A percentile compares a stretch with the other conserved stretches of the same genome.
These are phyloP conservation scores for Drosophila insularis DNA, from an alignment of 1,140 invertebrate genomes.

Conservation along the genomic window DNA sequence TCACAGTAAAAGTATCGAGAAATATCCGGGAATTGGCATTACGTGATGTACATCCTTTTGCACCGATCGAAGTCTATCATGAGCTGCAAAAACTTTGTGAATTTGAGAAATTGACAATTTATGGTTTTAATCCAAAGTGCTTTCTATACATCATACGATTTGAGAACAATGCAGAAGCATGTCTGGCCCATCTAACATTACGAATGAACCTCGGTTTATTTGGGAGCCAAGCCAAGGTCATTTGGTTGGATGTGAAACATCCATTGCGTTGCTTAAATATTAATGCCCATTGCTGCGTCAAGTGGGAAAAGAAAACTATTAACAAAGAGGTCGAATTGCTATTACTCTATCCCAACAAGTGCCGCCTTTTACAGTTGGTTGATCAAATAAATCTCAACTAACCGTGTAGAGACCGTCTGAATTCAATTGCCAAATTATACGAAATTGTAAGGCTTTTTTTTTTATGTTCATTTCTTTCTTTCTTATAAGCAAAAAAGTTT, in stretches of 20 bases:
- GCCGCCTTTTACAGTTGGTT: slow-evolving; percentile 15
- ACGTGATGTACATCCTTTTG: not conserved
- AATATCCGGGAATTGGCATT: slow-evolving; percentile 37
- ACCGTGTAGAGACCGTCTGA: no score
- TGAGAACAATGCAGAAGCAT: slow-evolving; percentile 48
- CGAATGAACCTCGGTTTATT: slow-evolving; percentile 19
- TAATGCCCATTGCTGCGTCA: slow-evolving; percentile 22
- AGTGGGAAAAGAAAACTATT: not conserved
- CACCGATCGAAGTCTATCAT: slow-evolving; percentile 42
- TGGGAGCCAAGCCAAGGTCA: slow-evolving; percentile 20
- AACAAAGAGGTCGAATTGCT: not conserved
- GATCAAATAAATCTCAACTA: no score
- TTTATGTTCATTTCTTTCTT: no score
- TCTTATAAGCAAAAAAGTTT: no score
- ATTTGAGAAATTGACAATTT: slow-evolving; percentile 29
- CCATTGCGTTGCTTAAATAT: not conserved
- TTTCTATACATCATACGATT: slow-evolving; percentile 41
- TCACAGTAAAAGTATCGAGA: slow-evolving; percentile 30
- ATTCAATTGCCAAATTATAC: no score
- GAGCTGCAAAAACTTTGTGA: slow-evolving; percentile 26
- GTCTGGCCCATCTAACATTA: slow-evolving; percentile 23
- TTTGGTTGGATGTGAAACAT: slow-evolving; percentile 29
- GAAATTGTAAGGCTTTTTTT: no score
- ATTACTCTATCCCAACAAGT: not conserved
- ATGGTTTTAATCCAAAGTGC: not conserved